Conservation (phyloP, 1,140 invertebrate species). For the Zaprionus vittiger region DNA sequence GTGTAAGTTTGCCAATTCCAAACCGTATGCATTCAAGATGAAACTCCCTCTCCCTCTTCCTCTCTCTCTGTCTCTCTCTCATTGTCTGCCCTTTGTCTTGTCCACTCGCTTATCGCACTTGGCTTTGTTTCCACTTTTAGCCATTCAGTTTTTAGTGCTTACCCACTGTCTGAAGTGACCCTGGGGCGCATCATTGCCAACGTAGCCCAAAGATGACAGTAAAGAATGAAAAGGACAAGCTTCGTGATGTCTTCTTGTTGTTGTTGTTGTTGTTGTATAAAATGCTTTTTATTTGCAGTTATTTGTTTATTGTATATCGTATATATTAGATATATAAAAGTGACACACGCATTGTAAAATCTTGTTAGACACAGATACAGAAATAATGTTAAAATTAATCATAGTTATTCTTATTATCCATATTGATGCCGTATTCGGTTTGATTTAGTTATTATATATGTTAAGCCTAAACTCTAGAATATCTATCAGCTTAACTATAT, state of each 20-base stretch:
- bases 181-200: not conserved
- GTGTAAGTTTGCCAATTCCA: constrained; percentile 57
- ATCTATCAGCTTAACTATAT: constrained; percentile 22
- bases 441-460: constrained; percentile 23
- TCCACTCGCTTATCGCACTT: constrained; percentile 12
- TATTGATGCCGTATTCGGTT: constrained; percentile 38
- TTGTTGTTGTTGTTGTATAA: constrained; percentile 66
- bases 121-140: constrained; percentile 2
- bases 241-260: not conserved
- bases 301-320: constrained; percentile 63
- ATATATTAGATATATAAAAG: constrained; percentile 78
- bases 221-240: constrained; percentile 29
- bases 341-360: constrained; percentile 81
- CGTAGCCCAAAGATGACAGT: constrained; percentile 25
- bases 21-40: constrained; percentile 18
- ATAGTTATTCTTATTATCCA: constrained; percentile 11
- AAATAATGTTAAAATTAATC: constrained; percentile 34
- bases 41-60: constrained; percentile 25
- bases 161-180: not conserved
- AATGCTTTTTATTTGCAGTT: constrained; percentile 72
- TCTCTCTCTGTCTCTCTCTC: not conserved
- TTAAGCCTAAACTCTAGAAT: constrained; percentile 30
- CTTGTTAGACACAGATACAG: constrained; percentile 78
- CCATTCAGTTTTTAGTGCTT: constrained; percentile 4
- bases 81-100: not conserved